A percentile compares a stretch with the other conserved stretches of the same genome.
phyloP scores from a whole-genome alignment of 1,140 invertebrate genomes.

The Bombyx mori region ASM3026992v2 NC_085115.1:7812001-7812500 shows the following conservation, averaged over 20 bases:
- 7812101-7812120: slow-evolving; percentile 91
- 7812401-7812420: too few relatives aligned
- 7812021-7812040: too few relatives aligned
- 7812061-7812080: slow-evolving; percentile 72
- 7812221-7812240: slow-evolving; percentile 1
- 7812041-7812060: too few relatives aligned
- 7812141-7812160: slow-evolving; percentile 99
- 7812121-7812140: slow-evolving; percentile 94
- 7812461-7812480: slow-evolving; percentile 98
- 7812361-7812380: not conserved
- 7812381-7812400: too few relatives aligned
- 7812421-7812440: slow-evolving; percentile 80
- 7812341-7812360: not conserved
- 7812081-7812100: slow-evolving; percentile 95
- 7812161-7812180: slow-evolving; percentile 91
- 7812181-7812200: slow-evolving; percentile 90
- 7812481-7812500: slow-evolving; percentile 96
- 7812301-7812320: not conserved
- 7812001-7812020: too few relatives aligned
- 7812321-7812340: too few relatives aligned
- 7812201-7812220: slow-evolving; percentile 69
- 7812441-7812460: slow-evolving; percentile 97
- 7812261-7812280: too few relatives aligned
- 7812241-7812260: too few relatives aligned
- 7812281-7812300: too few relatives aligned